Evolutionary conservation across 2,888 invertebrate species (phyloP), one percentile per base, ranked within the genome.

Genomic region (Colostygia pectinataria): DNA sequence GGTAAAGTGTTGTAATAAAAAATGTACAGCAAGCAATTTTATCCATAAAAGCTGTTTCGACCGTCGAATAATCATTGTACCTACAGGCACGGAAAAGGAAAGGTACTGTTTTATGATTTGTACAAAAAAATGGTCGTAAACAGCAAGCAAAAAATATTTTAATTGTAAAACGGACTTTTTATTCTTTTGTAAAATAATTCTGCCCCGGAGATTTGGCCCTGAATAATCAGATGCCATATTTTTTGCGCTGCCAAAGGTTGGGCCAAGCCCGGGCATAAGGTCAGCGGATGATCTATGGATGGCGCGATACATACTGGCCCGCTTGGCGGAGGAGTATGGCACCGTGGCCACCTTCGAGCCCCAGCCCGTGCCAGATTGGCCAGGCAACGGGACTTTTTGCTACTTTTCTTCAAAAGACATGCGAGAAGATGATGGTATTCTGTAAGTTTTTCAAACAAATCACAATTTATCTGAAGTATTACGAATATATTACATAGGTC

Each of bases 341-440:
- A 90, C 92, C 0, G 92, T 93, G 4, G 94, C 93, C 0, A 91
- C 92, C 0, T 88, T 95, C 23, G 94, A 94, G 52, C 93, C 94
- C 0, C 94, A 94, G 66, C 94, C 94, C 0, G 91, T 94, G 40
- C 92, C 95, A 0, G 94, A 96, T 71, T 98, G 98, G 98, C 98
- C 98, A 57, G 98, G 95, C 0, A 94, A 96, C 27, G 97, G 97
- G 0, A 95, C 95, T 2, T 97, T 98, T 69, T 93, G 93, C 31
- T 98, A 98, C 81, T 97, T 97, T 91, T 97, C 97, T 2, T 97
- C 98, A 0, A 93, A 94, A 64, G 91, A 92, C 2, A 98, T 98
- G 97, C 91, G 98, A 47, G 92, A 93, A 20, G 93, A 95, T 0
- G 96, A 95, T 55, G 97, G 97, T 13, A 96, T 93, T 58, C 85